These are phyloP conservation scores for Lepus americanus DNA, from an alignment of 2,113 vertebrate species.

Conservation along the genomic window DNA sequence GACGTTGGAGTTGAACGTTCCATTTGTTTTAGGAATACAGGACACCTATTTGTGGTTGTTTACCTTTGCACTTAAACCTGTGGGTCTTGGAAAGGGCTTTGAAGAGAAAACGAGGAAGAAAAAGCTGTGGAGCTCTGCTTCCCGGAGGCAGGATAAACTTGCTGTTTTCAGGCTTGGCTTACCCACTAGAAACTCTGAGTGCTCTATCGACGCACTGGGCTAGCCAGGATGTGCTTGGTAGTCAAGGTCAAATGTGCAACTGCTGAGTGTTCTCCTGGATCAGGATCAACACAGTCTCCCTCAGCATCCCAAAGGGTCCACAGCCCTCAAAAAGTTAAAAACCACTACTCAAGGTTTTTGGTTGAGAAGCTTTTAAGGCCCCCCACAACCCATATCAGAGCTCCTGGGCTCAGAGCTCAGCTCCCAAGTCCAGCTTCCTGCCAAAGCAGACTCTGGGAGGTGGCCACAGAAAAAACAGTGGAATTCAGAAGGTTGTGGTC, in stretches of 20 bases:
- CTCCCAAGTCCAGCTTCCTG: no score
- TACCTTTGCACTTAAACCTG: background rate
- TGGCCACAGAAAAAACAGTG: background rate
- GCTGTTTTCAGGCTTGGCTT: background rate
- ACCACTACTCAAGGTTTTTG: background rate
- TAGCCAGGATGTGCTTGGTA: background rate
- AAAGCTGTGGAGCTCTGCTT: background rate
- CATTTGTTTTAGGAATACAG: background rate
- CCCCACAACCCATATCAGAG: no score
- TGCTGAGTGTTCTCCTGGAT: background rate
- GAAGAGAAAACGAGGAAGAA: constrained; percentile 4
- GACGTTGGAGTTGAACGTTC: constrained; percentile 9
- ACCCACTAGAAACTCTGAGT: background rate
- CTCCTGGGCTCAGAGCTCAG: no score
- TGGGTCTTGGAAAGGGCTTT: constrained; percentile 1
- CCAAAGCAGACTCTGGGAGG: no score
- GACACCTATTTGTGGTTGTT: background rate
- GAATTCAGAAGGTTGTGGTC: background rate
- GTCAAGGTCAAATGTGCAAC: background rate
- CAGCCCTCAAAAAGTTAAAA: background rate
- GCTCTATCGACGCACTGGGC: background rate
- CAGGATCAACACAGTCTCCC: background rate
- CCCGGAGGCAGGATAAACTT: background rate
- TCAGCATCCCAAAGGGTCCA: background rate
- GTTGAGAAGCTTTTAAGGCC: no score